phyloP scores from a whole-genome alignment of 2,113 vertebrate genomes.

The Notarius lentiginosus region DNA sequence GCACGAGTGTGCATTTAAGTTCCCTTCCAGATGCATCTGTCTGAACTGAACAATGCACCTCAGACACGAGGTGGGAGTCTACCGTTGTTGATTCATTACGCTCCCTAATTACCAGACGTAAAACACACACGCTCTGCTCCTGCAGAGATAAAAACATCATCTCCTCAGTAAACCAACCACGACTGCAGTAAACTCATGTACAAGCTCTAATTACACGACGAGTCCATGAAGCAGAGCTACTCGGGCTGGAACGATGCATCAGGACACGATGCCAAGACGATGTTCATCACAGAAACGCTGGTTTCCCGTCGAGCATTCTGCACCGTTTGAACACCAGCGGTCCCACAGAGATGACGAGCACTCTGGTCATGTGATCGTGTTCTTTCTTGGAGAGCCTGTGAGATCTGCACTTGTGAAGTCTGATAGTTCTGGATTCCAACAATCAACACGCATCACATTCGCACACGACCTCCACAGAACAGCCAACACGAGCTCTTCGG shows the following conservation, averaged over 20 bases:
- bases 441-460: no score
- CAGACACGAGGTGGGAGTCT: not conserved
- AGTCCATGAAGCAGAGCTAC: not conserved
- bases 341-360: no score
- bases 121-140: not conserved
- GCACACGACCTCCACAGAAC: no score
- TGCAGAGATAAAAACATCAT: not conserved
- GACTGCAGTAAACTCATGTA: no score
- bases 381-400: no score
- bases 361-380: no score
- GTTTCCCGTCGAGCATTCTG: not conserved
- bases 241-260: not conserved
- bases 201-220: not conserved
- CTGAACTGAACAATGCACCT: not conserved
- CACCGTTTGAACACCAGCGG: no score
- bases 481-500: no score
- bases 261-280: no score
- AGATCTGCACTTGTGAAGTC: no score
- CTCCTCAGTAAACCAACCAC: not conserved
- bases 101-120: slow-evolving; percentile 32
- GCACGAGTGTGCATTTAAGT: not conserved
- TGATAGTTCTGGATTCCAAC: no score
- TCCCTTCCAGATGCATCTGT: not conserved
- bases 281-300: no score
- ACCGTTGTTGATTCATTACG: slow-evolving; percentile 3